These are phyloP conservation scores for Urocolius indicus DNA, from an alignment of 2,113 vertebrate genomes.

Conservation along the genomic window DNA sequence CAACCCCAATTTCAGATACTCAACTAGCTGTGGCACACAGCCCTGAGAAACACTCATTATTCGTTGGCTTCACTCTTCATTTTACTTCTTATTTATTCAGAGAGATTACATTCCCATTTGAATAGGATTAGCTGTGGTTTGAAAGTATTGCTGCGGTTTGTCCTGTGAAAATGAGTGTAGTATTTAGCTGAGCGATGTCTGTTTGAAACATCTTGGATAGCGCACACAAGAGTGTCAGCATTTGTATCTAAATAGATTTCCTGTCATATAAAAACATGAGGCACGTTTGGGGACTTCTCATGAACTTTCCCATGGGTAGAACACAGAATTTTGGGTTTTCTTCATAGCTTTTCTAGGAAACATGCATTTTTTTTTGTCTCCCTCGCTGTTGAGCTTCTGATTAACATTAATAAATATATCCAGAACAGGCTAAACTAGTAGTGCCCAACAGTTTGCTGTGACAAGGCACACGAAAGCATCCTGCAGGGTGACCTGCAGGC, in stretches of 20 bases:
- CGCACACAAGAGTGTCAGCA: conserved; percentile 3
- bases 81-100: conserved; percentile 65
- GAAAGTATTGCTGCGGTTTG: conserved; percentile 52
- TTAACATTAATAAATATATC: background rate
- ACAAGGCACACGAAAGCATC: background rate
- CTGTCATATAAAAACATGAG: conserved; percentile 17
- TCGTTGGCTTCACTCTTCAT: conserved; percentile 42
- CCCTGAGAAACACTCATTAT: background rate
- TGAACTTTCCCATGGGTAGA: background rate
- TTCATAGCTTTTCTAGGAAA: background rate
- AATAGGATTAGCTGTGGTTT: conserved; percentile 60
- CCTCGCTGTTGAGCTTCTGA: background rate
- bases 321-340: background rate
- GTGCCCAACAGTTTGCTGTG: background rate
- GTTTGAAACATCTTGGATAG: conserved; percentile 50
- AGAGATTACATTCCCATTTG: conserved; percentile 69
- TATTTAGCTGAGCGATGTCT: conserved; percentile 49
- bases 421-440: background rate
- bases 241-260: conserved; percentile 57
- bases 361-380: rapidly evolving
- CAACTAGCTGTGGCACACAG: background rate
- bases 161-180: conserved; percentile 58
- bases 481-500: background rate
- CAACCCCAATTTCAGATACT: conserved; percentile 4
- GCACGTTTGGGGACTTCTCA: background rate